Conservation (phyloP, 2,888 invertebrate species). For the Drosophila lutescens region DNA sequence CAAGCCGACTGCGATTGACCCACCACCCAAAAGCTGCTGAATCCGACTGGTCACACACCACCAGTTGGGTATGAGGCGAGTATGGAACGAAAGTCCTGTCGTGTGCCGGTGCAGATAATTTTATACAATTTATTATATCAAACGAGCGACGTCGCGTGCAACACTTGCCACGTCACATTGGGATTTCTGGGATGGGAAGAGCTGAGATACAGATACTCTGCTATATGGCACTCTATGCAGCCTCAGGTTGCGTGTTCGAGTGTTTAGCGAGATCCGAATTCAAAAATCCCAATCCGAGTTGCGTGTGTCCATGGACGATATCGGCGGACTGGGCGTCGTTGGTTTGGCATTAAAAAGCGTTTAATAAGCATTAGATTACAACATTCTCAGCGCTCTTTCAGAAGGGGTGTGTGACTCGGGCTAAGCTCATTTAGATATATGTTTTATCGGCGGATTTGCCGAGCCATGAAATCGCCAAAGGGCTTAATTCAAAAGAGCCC, state of each 20-base stretch:
- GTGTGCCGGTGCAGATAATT: conserved; percentile 72
- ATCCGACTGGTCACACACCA: conserved; percentile 25
- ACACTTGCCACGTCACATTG: conserved; percentile 70
- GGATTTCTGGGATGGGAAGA: conserved; percentile 1
- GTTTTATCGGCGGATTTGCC: conserved; percentile 34
- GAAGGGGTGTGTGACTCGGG: conserved; percentile 30
- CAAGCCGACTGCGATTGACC: conserved; percentile 71
- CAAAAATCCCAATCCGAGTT: conserved; percentile 51
- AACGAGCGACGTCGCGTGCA: conserved; percentile 73
- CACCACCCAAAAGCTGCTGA: conserved; percentile 57
- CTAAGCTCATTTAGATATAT: conserved; percentile 45
- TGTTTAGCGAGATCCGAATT: conserved; percentile 52
- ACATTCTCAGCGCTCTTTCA: conserved; percentile 20
- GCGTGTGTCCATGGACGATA: conserved; percentile 44
- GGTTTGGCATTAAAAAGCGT: conserved; percentile 72
- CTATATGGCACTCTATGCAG: conserved; percentile 25
- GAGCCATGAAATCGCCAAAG: conserved; percentile 32
- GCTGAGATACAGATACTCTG: conserved; percentile 28
- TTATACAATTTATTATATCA: conserved; percentile 74
- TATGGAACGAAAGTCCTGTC: conserved; percentile 46
- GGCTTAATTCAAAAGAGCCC: conserved; percentile 10
- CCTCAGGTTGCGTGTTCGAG: conserved; percentile 68
- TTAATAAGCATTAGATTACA: conserved; percentile 78
- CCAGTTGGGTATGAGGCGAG: neutral
- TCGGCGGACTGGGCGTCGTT: conserved; percentile 31